phyloP scores from a whole-genome alignment of 2,113 vertebrate genomes.

The Dipodomys spectabilis region DNA sequence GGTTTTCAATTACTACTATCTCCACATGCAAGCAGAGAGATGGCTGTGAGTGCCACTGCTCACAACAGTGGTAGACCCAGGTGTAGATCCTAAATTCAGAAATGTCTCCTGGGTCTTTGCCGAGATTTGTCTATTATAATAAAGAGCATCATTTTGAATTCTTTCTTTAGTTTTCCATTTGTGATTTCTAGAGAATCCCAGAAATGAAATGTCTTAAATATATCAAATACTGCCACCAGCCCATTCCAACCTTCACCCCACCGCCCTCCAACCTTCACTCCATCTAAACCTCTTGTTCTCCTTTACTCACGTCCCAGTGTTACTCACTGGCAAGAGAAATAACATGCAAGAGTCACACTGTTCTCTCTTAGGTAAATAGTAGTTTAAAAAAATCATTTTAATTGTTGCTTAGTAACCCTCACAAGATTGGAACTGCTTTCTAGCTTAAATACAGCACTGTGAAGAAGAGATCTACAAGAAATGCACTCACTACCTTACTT shows the following conservation, averaged over 20 bases:
- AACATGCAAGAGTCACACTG: slow-evolving; percentile 4
- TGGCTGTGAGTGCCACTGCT: neutral
- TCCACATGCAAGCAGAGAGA: neutral
- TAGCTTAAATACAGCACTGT: slow-evolving; percentile 74
- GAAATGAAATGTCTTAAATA: neutral
- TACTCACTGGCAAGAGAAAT: slow-evolving; percentile 5
- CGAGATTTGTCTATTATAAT: neutral
- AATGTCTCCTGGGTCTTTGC: neutral
- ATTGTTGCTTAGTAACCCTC: slow-evolving; percentile 86
- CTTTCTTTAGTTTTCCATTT: neutral
- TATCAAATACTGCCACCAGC: neutral
- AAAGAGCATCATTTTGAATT: neutral
- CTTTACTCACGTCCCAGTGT: neutral
- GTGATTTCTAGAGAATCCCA: neutral
- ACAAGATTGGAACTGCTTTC: slow-evolving; percentile 69
- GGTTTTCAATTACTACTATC: neutral
- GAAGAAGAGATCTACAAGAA: slow-evolving; percentile 18
- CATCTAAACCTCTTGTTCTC: neutral
- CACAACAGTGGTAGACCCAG: neutral
- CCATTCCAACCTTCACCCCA: neutral
- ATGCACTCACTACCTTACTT: too few relatives aligned
- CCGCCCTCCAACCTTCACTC: neutral
- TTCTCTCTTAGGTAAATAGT: slow-evolving; percentile 72
- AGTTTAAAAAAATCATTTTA: slow-evolving; percentile 81
- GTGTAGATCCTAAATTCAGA: neutral